These are phyloP conservation scores for Piscicola geometra DNA, from an alignment of 2,888 invertebrate genomes.

Conservation along the genomic window DNA sequence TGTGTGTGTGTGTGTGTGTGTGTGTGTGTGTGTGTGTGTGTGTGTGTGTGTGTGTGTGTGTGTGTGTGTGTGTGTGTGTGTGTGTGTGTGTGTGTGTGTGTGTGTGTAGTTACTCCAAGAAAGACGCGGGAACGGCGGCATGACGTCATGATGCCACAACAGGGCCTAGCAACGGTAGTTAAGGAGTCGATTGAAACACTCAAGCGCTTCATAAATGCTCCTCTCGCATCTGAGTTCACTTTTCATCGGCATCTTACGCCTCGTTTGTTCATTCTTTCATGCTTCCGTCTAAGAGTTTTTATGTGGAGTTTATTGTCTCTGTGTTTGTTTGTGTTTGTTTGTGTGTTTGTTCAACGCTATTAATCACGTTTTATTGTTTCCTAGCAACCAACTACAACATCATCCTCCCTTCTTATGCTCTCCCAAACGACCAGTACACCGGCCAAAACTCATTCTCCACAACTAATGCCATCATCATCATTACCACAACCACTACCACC, in stretches of 20 bases:
- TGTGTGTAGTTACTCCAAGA: neutral
- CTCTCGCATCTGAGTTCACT: neutral
- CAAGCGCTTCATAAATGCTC: constrained; percentile 7
- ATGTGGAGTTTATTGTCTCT: neutral
- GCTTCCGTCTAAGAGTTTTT: neutral
- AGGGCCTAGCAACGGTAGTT: constrained; percentile 5
- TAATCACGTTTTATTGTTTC: too few species aligned
- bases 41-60: constrained; percentile 23
- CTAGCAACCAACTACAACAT: neutral
- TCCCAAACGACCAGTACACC: too few species aligned
- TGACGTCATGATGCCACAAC: neutral
- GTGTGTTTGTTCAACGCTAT: constrained; percentile 14
- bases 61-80: constrained; percentile 12
- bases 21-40: constrained; percentile 22
- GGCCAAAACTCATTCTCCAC: too few species aligned
- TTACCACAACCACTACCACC: too few species aligned
- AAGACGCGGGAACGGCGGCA: neutral
- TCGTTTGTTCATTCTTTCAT: neutral
- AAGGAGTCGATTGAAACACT: constrained; percentile 12
- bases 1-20: constrained; percentile 31
- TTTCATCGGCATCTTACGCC: neutral
- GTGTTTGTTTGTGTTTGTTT: neutral
- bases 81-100: constrained; percentile 7
- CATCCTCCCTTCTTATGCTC: neutral
- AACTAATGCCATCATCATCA: too few species aligned